Evolutionary conservation across 1,140 invertebrate species (phyloP), one percentile per base, ranked within the genome.

Genomic region (Scaptomyza graminum): DNA sequence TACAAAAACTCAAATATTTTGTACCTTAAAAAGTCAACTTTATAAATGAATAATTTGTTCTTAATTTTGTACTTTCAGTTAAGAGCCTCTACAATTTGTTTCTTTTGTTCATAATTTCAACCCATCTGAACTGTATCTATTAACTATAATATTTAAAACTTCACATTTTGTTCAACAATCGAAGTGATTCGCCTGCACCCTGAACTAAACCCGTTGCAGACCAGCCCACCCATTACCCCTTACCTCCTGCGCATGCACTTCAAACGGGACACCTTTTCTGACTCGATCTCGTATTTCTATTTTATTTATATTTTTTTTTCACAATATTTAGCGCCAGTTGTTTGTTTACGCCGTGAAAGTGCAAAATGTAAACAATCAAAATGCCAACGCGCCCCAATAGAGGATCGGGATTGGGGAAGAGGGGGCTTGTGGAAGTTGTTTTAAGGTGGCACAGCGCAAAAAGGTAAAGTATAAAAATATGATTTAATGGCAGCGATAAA

Each of bases 401-500:
- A 22, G n/a, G 34, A 13, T 16, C 9, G 2, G 52, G 16, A 5
- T 13, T 31, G 34, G 44, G 0, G 28, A 34, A 11, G 46, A 16
- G 25, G 57, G 74, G 46, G 18, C n/a, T 39, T 43, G 55, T 51
- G 66, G 43, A 47, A 71, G 68, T 69, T 62, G 69, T 59, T 71
- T 31, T 47, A 71, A 71, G 68, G 68, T 71, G 68, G 62, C 68
- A 71, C 67, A 74, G 83, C 50, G 83, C 50, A 66, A 76, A 73
- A 80, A 85, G 79, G 84, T 90, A 90, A 87, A 91, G 85, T 90
- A 84, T 90, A 91, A 89, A 83, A 91, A 91, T 89, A 91, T 91
- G 90, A 91, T 91, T 91, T 91, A 91, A 90, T 91, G 88, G 81
- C 79, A 77, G 90, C 81, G 90, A 91, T 91, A 91, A 90, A 91